phyloP scores from a whole-genome alignment of 2,113 vertebrate species.

The Gasterosteus nipponicus region DNA sequence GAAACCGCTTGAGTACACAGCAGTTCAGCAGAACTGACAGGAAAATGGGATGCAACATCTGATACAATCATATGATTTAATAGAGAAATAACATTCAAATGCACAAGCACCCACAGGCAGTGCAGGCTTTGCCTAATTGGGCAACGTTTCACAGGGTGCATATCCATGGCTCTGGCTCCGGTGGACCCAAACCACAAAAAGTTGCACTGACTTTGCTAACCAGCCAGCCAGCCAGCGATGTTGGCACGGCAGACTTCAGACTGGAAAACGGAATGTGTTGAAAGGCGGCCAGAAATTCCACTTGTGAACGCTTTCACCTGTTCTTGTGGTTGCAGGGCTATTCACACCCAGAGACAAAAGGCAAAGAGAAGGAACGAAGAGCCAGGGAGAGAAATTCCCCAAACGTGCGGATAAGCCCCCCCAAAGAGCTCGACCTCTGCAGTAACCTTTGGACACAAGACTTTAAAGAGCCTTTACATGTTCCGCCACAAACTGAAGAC shows the following conservation, averaged over 20 bases:
- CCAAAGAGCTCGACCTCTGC: constrained; percentile 6
- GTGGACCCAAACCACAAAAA: constrained; percentile 22
- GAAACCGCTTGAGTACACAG: constrained; percentile 49
- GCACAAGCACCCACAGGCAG: not conserved
- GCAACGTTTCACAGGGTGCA: not conserved
- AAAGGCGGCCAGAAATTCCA: constrained; percentile 72
- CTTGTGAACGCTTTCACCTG: constrained; percentile 73
- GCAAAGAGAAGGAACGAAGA: not conserved
- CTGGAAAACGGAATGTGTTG: constrained; percentile 64
- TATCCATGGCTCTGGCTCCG: not conserved
- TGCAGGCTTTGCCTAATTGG: not conserved
- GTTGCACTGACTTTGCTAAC: not conserved
- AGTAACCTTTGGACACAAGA: not conserved
- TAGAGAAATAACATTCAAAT: constrained; percentile 24
- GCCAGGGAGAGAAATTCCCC: constrained; percentile 9
- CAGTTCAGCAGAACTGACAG: constrained; percentile 41
- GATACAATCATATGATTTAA: constrained; percentile 46
- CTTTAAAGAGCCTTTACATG: not conserved
- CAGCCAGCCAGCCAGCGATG: constrained; percentile 27
- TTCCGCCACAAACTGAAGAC: too few species aligned
- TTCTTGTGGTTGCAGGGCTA: constrained; percentile 45
- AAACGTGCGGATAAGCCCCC: constrained; percentile 27
- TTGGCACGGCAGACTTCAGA: constrained; percentile 41
- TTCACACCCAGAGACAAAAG: constrained; percentile 36
- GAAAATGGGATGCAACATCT: constrained; percentile 43